Conservation (phyloP, 1,140 invertebrate species). For the Drosophila punjabiensis region DNA sequence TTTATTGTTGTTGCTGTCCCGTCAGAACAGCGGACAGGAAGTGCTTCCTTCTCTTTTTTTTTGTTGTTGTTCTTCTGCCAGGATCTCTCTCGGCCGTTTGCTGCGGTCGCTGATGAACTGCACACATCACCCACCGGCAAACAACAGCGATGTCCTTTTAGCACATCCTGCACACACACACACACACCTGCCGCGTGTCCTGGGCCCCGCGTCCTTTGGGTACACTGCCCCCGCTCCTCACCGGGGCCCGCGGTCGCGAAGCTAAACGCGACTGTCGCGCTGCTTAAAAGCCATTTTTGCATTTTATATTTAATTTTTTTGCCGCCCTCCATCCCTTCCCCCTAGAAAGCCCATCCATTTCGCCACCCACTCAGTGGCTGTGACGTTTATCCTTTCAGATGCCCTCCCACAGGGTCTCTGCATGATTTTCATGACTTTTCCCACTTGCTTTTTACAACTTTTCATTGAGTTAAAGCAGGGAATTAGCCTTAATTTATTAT, state of each 20-base stretch:
- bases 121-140: slow-evolving; percentile 50
- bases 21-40: neutral
- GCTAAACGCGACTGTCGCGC: slow-evolving; percentile 73
- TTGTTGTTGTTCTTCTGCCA: slow-evolving; percentile 6
- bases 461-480: neutral
- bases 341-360: slow-evolving; percentile 6
- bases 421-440: neutral
- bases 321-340: neutral
- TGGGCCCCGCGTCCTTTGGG: slow-evolving; percentile 34
- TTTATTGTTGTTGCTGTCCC: slow-evolving; percentile 6
- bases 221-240: neutral
- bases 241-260: neutral
- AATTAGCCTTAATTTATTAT: neutral
- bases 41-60: slow-evolving; percentile 2
- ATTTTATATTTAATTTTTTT: slow-evolving; percentile 80
- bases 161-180: slow-evolving; percentile 49
- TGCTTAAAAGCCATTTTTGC: slow-evolving; percentile 82
- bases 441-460: too few relatives aligned
- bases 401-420: slow-evolving; percentile 1
- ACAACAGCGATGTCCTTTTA: slow-evolving; percentile 76
- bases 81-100: slow-evolving; percentile 56
- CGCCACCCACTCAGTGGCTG: neutral
- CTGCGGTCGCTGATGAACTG: slow-evolving; percentile 79
- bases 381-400: slow-evolving; percentile 38
- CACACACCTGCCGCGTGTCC: slow-evolving; percentile 30